Conservation (phyloP, 53 echinoderm and acorn worm species). For the Glandiceps talaboti region DNA sequence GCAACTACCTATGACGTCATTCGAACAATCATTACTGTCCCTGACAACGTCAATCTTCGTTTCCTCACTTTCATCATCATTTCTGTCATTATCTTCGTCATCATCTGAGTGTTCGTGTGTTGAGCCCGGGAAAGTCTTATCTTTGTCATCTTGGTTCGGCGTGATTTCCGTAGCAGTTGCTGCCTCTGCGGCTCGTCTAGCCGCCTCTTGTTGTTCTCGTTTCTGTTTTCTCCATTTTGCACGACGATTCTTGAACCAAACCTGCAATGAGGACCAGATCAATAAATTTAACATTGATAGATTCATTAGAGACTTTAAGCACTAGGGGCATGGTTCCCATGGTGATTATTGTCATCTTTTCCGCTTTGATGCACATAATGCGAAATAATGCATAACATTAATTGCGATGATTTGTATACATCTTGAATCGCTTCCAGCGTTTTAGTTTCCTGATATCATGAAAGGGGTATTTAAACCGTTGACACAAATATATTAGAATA, state of each 20-base stretch:
- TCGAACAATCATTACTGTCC: conserved; percentile 8
- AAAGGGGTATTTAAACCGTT: too few species aligned
- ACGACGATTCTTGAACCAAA: conserved; percentile 94
- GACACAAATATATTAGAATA: too few species aligned
- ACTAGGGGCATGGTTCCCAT: too few species aligned
- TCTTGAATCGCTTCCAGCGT: too few species aligned
- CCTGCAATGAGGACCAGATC: conserved; percentile 37
- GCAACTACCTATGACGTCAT: conserved; percentile 3
- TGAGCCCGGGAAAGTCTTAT: not conserved
- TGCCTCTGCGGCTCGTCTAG: conserved; percentile 52
- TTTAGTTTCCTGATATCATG: too few species aligned
- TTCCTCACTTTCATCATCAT: conserved; percentile 3
- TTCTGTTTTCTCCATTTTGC: conserved; percentile 97
- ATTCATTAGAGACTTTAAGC: too few species aligned
- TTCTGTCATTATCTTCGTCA: conserved; percentile 1
- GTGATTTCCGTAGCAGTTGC: conserved; percentile 17
- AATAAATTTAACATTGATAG: too few species aligned
- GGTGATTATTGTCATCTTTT: too few species aligned
- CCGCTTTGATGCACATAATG: too few species aligned
- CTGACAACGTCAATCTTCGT: not conserved
- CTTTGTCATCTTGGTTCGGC: conserved; percentile 3
- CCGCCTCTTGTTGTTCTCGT: conserved; percentile 74
- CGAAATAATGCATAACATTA: too few species aligned
- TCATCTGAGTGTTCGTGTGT: not conserved
- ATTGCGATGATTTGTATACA: too few species aligned